Evolutionary conservation across 2,797 vertebrate genomes (phyloP).

Genomic region (Podargus strigoides): DNA sequence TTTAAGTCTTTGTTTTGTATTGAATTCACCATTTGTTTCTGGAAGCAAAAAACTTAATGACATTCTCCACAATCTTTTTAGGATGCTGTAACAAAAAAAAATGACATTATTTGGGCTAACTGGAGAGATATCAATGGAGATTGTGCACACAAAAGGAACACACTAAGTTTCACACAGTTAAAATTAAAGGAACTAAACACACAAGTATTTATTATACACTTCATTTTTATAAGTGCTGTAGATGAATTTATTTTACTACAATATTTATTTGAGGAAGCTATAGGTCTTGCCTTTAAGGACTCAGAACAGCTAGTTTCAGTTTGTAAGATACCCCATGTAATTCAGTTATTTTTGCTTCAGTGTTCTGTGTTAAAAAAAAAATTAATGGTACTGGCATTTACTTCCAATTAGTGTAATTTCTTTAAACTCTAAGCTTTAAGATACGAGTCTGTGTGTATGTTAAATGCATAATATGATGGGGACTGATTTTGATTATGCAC

Average conservation of each 20-base stretch:
- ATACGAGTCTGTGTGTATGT: neutral
- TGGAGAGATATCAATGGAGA: neutral
- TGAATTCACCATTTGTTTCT: neutral
- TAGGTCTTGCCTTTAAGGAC: neutral
- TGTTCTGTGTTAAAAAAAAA: neutral
- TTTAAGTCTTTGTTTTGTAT: slow-evolving; percentile 26
- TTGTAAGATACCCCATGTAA: neutral
- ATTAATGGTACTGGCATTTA: neutral
- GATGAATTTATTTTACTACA: neutral
- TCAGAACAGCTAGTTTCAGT: neutral
- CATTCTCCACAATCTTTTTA: neutral
- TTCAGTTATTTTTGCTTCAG: neutral
- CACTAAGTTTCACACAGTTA: neutral
- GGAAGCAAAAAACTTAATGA: neutral
- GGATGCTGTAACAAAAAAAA: neutral
- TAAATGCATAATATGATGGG: neutral
- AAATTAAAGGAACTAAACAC: neutral
- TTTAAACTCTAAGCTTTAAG: neutral
- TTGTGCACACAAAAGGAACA: neutral
- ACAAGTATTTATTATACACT: neutral
- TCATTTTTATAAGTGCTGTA: neutral
- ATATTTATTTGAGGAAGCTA: neutral
- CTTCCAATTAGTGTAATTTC: neutral
- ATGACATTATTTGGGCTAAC: neutral
- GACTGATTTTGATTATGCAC: neutral